Conservation (phyloP, 2,888 invertebrate genomes). For the Idaea straminata region DNA sequence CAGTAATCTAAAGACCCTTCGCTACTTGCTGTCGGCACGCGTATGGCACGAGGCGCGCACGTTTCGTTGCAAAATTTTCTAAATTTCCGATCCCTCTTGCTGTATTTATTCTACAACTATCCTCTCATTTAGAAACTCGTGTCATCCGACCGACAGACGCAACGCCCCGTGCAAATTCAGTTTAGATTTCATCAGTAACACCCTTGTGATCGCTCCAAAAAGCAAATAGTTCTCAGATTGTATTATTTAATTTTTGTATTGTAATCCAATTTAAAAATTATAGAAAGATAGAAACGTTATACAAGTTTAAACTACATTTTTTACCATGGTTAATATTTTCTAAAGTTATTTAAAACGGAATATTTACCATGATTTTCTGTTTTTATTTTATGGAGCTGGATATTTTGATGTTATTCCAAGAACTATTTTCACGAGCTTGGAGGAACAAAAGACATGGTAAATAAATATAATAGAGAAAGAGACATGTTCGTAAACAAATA, state of each 20-base stretch:
- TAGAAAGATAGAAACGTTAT: neutral
- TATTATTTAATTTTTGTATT: conserved; percentile 68
- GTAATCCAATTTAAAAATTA: neutral
- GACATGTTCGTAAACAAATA: no score
- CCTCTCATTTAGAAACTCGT: conserved; percentile 66
- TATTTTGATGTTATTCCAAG: no score
- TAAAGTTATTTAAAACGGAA: no score
- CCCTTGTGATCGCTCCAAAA: conserved; percentile 47
- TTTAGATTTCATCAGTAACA: conserved; percentile 68
- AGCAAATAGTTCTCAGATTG: conserved; percentile 70
- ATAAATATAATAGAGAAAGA: no score
- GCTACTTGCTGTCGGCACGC: conserved; percentile 47
- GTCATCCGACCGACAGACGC: conserved; percentile 55
- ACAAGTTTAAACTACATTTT: neutral
- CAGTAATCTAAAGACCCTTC: conserved; percentile 26
- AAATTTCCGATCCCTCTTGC: conserved; percentile 45
- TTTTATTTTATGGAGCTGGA: no score
- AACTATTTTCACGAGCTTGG: no score
- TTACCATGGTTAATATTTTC: neutral
- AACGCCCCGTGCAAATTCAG: conserved; percentile 62
- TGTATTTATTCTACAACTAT: conserved; percentile 74
- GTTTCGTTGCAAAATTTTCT: conserved; percentile 29
- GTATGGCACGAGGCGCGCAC: conserved; percentile 51
- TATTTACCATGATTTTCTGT: no score
- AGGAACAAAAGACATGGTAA: no score